These are phyloP conservation scores for Sinocyclocheilus grahami DNA, from an alignment of 2,113 vertebrate species.

Conservation along the genomic window DNA sequence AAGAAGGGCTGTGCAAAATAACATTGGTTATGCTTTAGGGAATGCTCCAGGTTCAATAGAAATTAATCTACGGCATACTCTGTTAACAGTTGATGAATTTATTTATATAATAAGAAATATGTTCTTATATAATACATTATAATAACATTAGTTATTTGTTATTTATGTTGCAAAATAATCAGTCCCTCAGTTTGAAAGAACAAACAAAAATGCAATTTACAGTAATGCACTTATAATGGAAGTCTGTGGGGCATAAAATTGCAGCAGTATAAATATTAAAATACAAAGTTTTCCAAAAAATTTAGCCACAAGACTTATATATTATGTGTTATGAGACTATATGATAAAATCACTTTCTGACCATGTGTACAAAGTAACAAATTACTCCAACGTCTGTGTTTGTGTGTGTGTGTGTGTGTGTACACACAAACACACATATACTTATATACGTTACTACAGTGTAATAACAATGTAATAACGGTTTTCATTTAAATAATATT, in stretches of 20 bases:
- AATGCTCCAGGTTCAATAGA: not conserved
- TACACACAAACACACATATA: too few relatives aligned
- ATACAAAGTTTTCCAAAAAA: not conserved
- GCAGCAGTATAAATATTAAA: not conserved
- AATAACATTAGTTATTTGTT: not conserved
- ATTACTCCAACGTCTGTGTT: too few relatives aligned
- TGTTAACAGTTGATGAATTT: too few relatives aligned
- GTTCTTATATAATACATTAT: not conserved
- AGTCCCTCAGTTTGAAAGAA: not conserved
- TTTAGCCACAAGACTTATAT: not conserved
- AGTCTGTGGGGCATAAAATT: not conserved
- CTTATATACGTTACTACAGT: too few relatives aligned
- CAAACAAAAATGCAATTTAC: not conserved
- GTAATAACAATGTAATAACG: too few relatives aligned
- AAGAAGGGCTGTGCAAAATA: not conserved
- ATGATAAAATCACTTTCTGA: too few relatives aligned
- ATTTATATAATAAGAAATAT: not conserved
- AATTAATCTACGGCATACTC: not conserved
- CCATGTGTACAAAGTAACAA: too few relatives aligned
- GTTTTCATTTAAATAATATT: too few relatives aligned
- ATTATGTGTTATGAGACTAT: too few relatives aligned
- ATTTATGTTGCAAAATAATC: not conserved
- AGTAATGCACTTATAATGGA: conserved; percentile 5
- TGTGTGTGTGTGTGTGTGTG: too few relatives aligned
- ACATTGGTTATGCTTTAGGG: not conserved